Evolutionary conservation across 1,140 invertebrate species (phyloP), one percentile per base, ranked within the genome.

Genomic region (Anastrepha ludens): DNA sequence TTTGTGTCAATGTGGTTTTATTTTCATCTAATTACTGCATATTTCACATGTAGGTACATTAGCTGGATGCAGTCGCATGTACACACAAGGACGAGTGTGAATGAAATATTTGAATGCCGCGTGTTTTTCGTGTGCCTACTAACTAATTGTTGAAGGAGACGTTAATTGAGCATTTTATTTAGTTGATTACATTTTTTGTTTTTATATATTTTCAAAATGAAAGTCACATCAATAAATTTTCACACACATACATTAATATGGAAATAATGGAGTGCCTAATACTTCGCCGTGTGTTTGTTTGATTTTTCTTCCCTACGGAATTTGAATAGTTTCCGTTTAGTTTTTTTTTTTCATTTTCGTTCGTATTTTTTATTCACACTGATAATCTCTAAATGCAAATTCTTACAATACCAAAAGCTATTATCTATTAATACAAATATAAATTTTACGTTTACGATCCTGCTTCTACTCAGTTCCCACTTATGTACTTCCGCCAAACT

Each of bases 111-210:
- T 29, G 29, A 29, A 29, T 29, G 29, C 1, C 29, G 29, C 29
- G 29, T 29, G 29, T 29, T 29, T 29, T 29, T 29, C 29, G 29
- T 29, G 29, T 58, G 8, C 29, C 74, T 81, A 81, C 9, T 55
- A 81, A 81, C 74, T 81, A 55, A 74, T 62, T 13, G 41, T 81
- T 17, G n/a, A 5, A 81, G 47, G 50, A 81, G 74, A 11, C 17
- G 20, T n/a, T 81, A 81, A 81, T 81, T 81, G 74, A 81, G 74
- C 74, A 55, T 29, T 81, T 29, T 2, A 17, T 58, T 81, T 81
- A 81, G 20, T n/a, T 74, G 29, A 5, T 47, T n/a, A 47, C 70
- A n/a, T 64, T 13, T 47, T 74, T 74, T 4, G 29, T 5, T 47
- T 47, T 74, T 9, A 13, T 15, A 47, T 11, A 17, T 74, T 74